phyloP scores from a whole-genome alignment of 2,113 vertebrate genomes.

The Piaya cayana region DNA sequence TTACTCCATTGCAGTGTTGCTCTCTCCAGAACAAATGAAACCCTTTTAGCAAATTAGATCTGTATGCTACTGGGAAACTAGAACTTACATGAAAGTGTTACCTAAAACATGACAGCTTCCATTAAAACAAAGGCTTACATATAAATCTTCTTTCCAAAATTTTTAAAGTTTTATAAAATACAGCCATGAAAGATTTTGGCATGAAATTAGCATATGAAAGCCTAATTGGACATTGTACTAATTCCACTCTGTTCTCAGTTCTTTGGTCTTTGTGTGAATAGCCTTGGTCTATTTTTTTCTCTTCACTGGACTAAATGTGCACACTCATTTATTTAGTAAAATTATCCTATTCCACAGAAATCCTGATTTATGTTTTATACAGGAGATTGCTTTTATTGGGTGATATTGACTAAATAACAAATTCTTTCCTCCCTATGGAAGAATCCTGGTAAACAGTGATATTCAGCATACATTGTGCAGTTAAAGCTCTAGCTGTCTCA shows the following conservation, averaged over 20 bases:
- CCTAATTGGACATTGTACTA: neutral
- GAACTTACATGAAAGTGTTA: neutral
- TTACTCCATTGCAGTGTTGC: rapidly evolving
- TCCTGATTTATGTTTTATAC: neutral
- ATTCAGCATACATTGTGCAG: neutral
- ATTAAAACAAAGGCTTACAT: neutral
- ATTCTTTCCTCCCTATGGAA: neutral
- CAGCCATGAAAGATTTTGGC: neutral
- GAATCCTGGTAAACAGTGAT: neutral
- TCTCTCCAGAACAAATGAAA: neutral
- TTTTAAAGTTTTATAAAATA: neutral
- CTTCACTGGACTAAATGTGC: neutral
- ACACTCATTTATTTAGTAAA: neutral
- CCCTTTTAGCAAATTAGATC: neutral
- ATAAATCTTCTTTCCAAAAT: neutral
- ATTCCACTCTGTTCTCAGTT: neutral
- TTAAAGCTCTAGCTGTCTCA: neutral
- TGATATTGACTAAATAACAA: neutral
- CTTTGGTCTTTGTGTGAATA: neutral
- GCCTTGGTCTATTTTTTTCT: neutral
- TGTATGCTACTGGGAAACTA: neutral
- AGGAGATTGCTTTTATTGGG: neutral
- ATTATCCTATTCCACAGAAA: neutral
- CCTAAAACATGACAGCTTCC: neutral
- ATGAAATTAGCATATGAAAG: neutral